Percentiles rank a stretch among this genome's conserved stretches.
phyloP scores from a whole-genome alignment of 2,797 vertebrate genomes.

The Merluccius polli region DNA sequence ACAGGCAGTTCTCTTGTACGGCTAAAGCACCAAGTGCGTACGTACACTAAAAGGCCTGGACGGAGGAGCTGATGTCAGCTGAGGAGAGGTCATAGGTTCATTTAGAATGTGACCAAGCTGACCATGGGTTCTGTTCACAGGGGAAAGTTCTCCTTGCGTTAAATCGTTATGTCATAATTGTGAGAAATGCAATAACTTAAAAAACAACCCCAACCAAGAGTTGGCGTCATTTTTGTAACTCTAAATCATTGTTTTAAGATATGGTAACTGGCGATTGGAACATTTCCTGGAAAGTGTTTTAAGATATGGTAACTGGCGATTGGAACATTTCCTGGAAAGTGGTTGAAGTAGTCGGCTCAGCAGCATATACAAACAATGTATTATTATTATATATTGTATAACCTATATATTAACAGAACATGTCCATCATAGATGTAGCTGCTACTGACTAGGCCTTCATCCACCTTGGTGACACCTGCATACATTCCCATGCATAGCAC shows the following conservation, averaged over 20 bases:
- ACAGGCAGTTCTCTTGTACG: slow-evolving; percentile 38
- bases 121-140: neutral
- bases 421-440: slow-evolving; percentile 8
- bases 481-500: slow-evolving; percentile 13
- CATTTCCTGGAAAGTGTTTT: too few relatives aligned
- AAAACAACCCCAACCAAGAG: neutral
- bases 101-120: neutral
- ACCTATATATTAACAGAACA: slow-evolving; percentile 15
- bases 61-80: neutral
- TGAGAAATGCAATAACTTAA: neutral
- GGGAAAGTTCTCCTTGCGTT: neutral
- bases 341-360: neutral
- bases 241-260: neutral
- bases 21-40: neutral
- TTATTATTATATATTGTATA: neutral
- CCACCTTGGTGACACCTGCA: slow-evolving; percentile 13
- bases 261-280: neutral
- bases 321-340: neutral
- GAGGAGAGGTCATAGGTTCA: neutral
- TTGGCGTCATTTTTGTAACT: neutral
- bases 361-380: neutral
- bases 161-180: neutral
- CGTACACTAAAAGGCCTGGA: neutral
- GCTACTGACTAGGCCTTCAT: slow-evolving; percentile 15
- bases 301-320: neutral